phyloP scores from a whole-genome alignment of 2,797 vertebrate species.

The Lepus oiostolus region DNA sequence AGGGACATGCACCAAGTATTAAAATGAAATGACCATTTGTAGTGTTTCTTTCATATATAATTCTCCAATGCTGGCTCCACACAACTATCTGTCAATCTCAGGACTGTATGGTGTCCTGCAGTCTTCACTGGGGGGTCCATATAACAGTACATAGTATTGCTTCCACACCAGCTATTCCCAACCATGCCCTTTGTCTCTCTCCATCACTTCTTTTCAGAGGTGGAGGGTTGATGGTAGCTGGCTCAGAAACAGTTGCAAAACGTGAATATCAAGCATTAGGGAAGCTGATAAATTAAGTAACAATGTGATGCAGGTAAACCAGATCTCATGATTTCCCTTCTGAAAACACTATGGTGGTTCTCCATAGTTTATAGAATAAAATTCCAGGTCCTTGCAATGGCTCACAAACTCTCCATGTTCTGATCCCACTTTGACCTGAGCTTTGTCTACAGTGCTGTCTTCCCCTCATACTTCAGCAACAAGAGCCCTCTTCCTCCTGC shows the following conservation, averaged over 20 bases:
- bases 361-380: background rate
- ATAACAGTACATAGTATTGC: accelerated
- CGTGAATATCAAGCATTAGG: background rate
- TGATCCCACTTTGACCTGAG: background rate
- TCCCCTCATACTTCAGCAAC: background rate
- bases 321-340: background rate
- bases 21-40: background rate
- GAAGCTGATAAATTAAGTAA: background rate
- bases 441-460: background rate
- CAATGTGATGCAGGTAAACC: background rate
- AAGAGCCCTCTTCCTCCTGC: background rate
- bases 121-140: background rate
- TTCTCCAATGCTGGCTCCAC: background rate
- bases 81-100: background rate
- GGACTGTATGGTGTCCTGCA: no score
- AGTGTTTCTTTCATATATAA: background rate
- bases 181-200: background rate
- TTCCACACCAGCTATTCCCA: background rate
- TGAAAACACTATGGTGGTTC: background rate
- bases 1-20: background rate
- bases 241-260: background rate
- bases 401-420: background rate
- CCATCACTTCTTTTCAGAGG: background rate
- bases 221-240: background rate
- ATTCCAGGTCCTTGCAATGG: background rate